A percentile compares a stretch with the other conserved stretches of the same genome.
phyloP scores from a whole-genome alignment of 2,888 invertebrate genomes.

The Sesamia inferens region DNA sequence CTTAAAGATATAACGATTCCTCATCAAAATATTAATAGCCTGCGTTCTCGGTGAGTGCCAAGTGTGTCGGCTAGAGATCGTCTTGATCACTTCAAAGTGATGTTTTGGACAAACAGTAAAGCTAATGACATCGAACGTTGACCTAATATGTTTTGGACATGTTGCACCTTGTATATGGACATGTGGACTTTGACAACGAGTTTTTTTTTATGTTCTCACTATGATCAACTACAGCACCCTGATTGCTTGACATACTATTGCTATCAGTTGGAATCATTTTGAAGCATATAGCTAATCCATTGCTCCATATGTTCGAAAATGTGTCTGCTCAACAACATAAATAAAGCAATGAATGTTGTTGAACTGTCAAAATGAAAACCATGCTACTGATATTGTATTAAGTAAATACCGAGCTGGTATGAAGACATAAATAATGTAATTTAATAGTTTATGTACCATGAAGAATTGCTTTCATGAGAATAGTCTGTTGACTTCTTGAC shows the following conservation, averaged over 20 bases:
- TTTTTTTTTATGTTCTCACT: background rate
- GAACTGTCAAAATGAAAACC: too few relatives aligned
- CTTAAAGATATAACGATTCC: slow-evolving; percentile 52
- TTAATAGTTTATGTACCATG: background rate
- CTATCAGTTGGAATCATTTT: too few relatives aligned
- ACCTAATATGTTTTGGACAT: slow-evolving; percentile 65
- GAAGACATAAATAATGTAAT: background rate
- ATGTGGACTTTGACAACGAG: slow-evolving; percentile 29
- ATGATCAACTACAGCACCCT: background rate
- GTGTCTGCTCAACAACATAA: too few relatives aligned
- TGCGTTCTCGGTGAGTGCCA: slow-evolving; percentile 69
- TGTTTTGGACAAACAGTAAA: slow-evolving; percentile 67
- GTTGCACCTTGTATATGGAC: slow-evolving; percentile 29
- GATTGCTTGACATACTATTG: too few relatives aligned
- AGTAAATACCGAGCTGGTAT: background rate
- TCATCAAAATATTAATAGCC: slow-evolving; percentile 62
- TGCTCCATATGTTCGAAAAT: too few relatives aligned
- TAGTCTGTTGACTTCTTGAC: background rate
- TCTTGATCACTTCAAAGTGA: slow-evolving; percentile 73
- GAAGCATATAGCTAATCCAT: too few relatives aligned
- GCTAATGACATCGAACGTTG: slow-evolving; percentile 71
- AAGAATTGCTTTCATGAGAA: background rate
- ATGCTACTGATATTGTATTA: too few relatives aligned
- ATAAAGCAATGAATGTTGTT: too few relatives aligned
- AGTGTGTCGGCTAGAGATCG: slow-evolving; percentile 75